Percentiles rank a stretch among this genome's conserved stretches.
Conservation (phyloP, 1,140 invertebrate species). For the Popillia japonica region DNA sequence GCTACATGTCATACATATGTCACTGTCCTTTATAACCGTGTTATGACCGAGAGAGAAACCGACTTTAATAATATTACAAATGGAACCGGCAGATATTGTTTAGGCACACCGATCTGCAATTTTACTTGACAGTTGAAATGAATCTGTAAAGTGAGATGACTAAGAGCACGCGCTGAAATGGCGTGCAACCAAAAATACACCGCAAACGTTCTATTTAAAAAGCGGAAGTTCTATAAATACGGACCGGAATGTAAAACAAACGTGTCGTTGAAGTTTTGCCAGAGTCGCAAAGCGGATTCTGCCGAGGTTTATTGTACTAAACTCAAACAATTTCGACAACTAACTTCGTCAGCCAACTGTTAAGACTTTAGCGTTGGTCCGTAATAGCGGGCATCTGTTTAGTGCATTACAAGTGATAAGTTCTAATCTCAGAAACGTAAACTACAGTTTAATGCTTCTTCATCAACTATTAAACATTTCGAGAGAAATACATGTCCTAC, state of each 20-base stretch:
- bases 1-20: no score
- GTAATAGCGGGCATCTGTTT: slow-evolving; percentile 33
- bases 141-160: background rate
- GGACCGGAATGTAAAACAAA: background rate
- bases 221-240: slow-evolving; percentile 22
- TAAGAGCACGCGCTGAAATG: background rate
- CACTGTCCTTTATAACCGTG: no score
- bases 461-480: slow-evolving; percentile 6
- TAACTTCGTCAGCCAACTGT: slow-evolving; percentile 14
- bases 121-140: background rate
- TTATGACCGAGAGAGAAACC: background rate
- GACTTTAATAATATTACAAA: background rate
- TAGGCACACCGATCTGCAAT: background rate
- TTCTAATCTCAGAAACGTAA: slow-evolving; percentile 27
- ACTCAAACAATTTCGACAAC: slow-evolving; percentile 8
- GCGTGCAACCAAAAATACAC: background rate
- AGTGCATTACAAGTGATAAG: slow-evolving; percentile 29
- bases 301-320: slow-evolving; percentile 19
- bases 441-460: slow-evolving; percentile 26
- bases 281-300: slow-evolving; percentile 17
- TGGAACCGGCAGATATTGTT: background rate
- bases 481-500: background rate
- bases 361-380: background rate
- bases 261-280: slow-evolving; percentile 13
- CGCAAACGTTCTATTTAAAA: slow-evolving; percentile 12